Conservation (phyloP, 1,140 invertebrate species). For the Galleria mellonella region DNA sequence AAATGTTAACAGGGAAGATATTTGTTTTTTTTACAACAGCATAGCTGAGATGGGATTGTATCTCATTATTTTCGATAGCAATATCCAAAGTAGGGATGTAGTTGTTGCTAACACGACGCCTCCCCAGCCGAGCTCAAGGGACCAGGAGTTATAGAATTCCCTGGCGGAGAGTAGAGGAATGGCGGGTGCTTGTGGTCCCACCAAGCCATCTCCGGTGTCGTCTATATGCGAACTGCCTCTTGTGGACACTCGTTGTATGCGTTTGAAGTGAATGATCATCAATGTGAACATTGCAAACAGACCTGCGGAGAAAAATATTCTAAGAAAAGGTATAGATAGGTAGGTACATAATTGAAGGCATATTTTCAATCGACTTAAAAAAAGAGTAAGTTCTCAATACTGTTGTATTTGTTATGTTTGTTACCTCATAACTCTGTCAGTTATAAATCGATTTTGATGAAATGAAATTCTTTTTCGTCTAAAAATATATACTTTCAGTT, state of each 20-base stretch:
- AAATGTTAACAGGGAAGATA: neutral
- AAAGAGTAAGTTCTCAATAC: too few relatives aligned
- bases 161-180: slow-evolving; percentile 76
- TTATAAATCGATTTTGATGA: too few relatives aligned
- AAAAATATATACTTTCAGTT: too few relatives aligned
- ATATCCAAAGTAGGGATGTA: slow-evolving; percentile 88
- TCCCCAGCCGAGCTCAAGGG: slow-evolving; percentile 87
- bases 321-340: too few relatives aligned
- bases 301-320: slow-evolving; percentile 76
- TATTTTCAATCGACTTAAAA: too few relatives aligned
- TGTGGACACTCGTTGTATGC: slow-evolving; percentile 78
- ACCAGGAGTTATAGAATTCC: slow-evolving; percentile 87
- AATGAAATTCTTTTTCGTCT: too few relatives aligned
- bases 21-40: slow-evolving; percentile 75
- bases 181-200: slow-evolving; percentile 71
- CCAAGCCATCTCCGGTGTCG: slow-evolving; percentile 81
- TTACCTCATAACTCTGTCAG: too few relatives aligned
- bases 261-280: slow-evolving; percentile 92
- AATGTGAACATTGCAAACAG: slow-evolving; percentile 91
- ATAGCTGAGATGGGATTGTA: slow-evolving; percentile 87
- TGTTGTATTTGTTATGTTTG: too few relatives aligned
- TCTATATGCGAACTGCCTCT: slow-evolving; percentile 72
- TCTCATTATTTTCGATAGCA: slow-evolving; percentile 91
- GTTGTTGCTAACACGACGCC: slow-evolving; percentile 86
- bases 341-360: too few relatives aligned